Conservation (phyloP, 2,797 vertebrate genomes). For the Dendrocincla fuliginosa region DNA sequence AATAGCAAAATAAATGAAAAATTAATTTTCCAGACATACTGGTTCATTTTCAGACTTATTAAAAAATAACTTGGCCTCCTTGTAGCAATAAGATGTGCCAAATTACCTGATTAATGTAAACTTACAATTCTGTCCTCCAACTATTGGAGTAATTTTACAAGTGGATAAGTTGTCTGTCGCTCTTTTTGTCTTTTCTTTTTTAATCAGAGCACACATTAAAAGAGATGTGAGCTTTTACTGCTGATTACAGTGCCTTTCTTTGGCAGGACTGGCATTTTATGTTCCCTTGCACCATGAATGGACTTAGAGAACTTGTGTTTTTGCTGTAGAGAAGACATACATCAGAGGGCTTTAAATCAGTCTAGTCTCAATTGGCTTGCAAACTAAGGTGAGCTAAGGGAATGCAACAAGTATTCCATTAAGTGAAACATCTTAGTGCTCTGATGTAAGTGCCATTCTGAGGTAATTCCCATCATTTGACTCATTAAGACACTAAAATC, state of each 20-base stretch:
- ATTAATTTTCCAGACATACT: neutral
- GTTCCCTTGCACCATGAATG: neutral
- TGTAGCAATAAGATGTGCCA: neutral
- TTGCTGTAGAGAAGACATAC: neutral
- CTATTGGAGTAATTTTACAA: neutral
- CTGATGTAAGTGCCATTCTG: neutral
- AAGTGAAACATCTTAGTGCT: neutral
- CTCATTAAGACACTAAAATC: neutral
- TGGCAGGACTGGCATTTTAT: neutral
- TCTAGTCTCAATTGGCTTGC: neutral
- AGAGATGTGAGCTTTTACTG: neutral
- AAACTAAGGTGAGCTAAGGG: neutral
- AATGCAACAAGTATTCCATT: neutral
- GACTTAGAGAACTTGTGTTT: neutral
- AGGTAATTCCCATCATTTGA: neutral
- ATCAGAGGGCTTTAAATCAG: conserved; percentile 10
- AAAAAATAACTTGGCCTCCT: neutral
- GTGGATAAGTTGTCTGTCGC: neutral
- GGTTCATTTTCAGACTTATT: conserved; percentile 3
- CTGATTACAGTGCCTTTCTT: neutral
- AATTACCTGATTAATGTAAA: conserved; percentile 4
- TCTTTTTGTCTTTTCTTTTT: neutral
- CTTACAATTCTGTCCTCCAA: neutral
- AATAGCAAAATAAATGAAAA: conserved; percentile 42
- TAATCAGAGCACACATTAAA: neutral